These are phyloP conservation scores for Pelmatolapia mariae DNA, from an alignment of 2,113 vertebrate genomes.

Conservation along the genomic window DNA sequence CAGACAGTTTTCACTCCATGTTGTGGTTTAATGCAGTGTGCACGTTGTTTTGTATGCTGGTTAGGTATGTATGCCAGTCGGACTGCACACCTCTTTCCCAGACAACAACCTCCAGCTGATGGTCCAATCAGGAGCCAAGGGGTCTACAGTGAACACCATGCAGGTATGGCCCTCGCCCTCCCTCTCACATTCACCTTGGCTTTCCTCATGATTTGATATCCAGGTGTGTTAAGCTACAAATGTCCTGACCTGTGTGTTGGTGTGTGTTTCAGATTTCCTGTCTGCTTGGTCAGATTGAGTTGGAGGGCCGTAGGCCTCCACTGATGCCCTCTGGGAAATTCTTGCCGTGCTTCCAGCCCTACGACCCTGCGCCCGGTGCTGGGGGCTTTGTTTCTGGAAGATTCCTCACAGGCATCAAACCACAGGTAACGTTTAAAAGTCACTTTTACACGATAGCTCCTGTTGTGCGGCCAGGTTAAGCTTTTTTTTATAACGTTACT, in stretches of 20 bases:
- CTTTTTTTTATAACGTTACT: background rate
- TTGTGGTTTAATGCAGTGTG: background rate
- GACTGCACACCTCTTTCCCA: conserved; percentile 89
- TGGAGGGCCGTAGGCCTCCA: conserved; percentile 92
- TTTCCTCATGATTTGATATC: background rate
- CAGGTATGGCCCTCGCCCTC: conserved; percentile 70
- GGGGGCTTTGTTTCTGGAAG: conserved; percentile 94
- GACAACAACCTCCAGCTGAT: conserved; percentile 97
- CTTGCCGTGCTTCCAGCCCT: conserved; percentile 91
- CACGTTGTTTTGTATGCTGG: background rate
- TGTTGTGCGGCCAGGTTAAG: background rate
- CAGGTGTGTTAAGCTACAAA: background rate
- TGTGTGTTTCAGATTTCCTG: conserved; percentile 86
- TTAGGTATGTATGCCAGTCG: conserved; percentile 92
- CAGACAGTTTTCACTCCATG: background rate
- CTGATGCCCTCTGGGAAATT: conserved; percentile 98
- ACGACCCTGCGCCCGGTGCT: conserved; percentile 83
- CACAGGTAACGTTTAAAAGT: conserved; percentile 70
- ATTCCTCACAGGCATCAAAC: conserved; percentile 94
- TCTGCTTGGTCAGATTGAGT: conserved; percentile 92
- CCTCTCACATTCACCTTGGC: background rate
- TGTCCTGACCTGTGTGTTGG: background rate
- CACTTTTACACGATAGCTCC: background rate
- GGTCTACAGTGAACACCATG: conserved; percentile 98
- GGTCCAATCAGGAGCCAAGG: conserved; percentile 97